Conservation (phyloP, 2,888 invertebrate species). For the Poecilobothrus nobilitatus region DNA sequence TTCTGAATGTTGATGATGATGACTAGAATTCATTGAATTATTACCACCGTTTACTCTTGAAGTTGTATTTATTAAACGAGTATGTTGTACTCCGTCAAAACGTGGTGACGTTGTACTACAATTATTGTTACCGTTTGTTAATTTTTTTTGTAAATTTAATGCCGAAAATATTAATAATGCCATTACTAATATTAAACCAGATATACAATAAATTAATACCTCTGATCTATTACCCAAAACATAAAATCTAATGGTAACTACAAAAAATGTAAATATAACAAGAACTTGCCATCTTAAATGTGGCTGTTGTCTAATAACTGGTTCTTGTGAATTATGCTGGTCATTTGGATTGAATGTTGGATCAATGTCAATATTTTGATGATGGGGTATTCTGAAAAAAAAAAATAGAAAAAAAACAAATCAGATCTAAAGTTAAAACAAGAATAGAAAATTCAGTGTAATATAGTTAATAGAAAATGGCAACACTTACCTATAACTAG, state of each 20-base stretch:
- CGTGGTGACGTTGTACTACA: not conserved
- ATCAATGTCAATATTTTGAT: constrained; percentile 1
- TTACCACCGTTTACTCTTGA: not conserved
- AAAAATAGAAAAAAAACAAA: not conserved
- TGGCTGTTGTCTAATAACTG: not conserved
- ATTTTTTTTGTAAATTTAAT: not conserved
- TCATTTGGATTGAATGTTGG: not conserved
- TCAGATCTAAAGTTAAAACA: not conserved
- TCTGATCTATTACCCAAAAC: constrained; percentile 7
- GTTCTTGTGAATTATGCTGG: not conserved
- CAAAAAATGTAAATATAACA: constrained; percentile 5
- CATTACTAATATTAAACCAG: constrained; percentile 5
- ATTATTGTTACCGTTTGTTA: not conserved
- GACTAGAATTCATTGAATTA: not conserved
- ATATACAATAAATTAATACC: constrained; percentile 9
- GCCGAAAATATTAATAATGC: constrained; percentile 1
- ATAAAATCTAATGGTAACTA: constrained; percentile 2
- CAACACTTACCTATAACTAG: not conserved
- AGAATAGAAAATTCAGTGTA: too few relatives aligned
- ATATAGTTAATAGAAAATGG: too few relatives aligned
- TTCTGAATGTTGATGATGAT: not conserved
- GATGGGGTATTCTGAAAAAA: not conserved
- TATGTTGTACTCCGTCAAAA: constrained; percentile 1
- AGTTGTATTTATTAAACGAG: not conserved
- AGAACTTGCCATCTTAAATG: constrained; percentile 10